Base-by-base conservation (phyloP, 2,797 vertebrate genomes). In the Euphonia xanthogaster region DNA sequence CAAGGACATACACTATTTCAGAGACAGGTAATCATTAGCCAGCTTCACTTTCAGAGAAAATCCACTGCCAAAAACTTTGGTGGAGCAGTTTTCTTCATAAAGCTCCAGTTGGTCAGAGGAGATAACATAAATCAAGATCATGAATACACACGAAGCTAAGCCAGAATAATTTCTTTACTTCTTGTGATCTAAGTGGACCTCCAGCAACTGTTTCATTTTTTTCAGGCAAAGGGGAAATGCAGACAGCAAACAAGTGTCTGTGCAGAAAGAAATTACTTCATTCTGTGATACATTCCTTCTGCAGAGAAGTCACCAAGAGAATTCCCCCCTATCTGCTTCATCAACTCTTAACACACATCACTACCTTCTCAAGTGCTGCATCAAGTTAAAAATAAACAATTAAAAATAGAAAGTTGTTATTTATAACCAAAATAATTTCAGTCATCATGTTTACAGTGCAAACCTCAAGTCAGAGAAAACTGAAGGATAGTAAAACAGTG, bases 1-100 rank as follows among this genome's bases (percentile, higher is more conserved):
- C 75, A 93, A 91, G 62, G 47, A 55, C 6, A 18, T 25, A 61
- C 22, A 86, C 3, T 10, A 54, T 18, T 39, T 65, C 54, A 93
- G 58, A 67, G 40, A 77, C 44, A 90, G 45, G 40, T 91, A 95
- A 96, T 92, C 82, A 96, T 93, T 91, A 92, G 44, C 70, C 47
- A 90, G 40, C 30, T 86, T 71, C 18, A 86, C n/a, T 68, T 44
- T 30, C 55, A 68, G 31, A 12, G 51, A 39, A n/a, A 40, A 66
- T 39, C 28, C 44, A 50, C n/a, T 62, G 57, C n/a, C 61, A 58
- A 66, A 85, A 90, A 28, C 25, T 72, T 61, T 61, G 8, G 6
- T 88, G 81, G 24, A 72, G 31, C 53, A 81, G 14, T 61, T 42
- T 86, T 67, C 39, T 42, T 25, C 13, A 8, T 30, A 67, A 82